phyloP scores from a whole-genome alignment of 2,113 vertebrate species.

The Oryzias celebensis region DNA sequence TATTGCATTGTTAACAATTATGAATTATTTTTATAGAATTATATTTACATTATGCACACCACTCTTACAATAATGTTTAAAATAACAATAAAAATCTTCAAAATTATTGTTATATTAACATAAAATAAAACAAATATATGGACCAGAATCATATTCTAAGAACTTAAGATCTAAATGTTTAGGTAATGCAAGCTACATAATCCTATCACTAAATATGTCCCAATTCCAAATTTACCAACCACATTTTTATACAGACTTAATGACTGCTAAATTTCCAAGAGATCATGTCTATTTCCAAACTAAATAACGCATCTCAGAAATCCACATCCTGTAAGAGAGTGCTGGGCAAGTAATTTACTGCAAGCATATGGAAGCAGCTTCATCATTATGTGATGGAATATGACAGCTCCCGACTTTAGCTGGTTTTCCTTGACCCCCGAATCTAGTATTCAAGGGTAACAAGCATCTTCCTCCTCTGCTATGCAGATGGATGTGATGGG shows the following conservation, averaged over 20 bases:
- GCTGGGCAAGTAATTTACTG: constrained; percentile 1
- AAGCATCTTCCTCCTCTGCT: constrained; percentile 28
- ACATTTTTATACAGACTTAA: background rate
- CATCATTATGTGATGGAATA: constrained; percentile 15
- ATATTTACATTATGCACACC: too few species aligned
- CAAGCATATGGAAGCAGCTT: constrained; percentile 1
- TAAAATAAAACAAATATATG: too few species aligned
- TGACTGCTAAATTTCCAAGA: background rate
- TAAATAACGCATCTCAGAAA: background rate
- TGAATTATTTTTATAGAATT: too few species aligned
- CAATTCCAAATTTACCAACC: too few species aligned
- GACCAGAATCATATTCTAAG: too few species aligned
- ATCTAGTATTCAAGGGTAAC: constrained; percentile 42
- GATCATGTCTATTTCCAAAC: background rate
- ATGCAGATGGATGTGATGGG: constrained; percentile 42
- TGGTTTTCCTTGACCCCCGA: constrained; percentile 36
- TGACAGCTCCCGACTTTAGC: constrained; percentile 36
- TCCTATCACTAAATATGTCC: too few species aligned
- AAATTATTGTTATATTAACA: too few species aligned
- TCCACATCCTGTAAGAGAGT: background rate
- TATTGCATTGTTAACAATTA: too few species aligned
- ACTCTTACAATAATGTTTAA: too few species aligned
- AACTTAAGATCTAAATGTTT: too few species aligned
- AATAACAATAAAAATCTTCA: too few species aligned
- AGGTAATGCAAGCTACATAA: too few species aligned